These are phyloP conservation scores for Holcopasites calliopsidis DNA, from an alignment of 1,140 invertebrate genomes.

Conservation along the genomic window DNA sequence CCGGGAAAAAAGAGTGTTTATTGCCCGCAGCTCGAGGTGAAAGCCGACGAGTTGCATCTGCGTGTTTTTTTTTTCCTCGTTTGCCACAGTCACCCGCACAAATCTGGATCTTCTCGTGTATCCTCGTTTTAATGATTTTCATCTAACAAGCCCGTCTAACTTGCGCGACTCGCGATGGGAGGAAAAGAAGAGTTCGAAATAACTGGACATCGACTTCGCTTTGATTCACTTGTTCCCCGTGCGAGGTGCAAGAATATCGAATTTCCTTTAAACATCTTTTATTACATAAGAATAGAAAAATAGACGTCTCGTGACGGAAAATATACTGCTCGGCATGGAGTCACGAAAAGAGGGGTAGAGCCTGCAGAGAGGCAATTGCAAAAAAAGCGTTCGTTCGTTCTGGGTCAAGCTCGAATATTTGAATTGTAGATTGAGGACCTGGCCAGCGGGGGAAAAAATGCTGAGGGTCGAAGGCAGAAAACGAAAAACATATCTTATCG, in stretches of 20 bases:
- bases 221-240: too few relatives aligned
- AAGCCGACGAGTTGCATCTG: conserved; percentile 40
- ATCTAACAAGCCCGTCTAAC: conserved; percentile 57
- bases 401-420: conserved; percentile 23
- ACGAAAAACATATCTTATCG: background rate
- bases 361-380: background rate
- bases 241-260: too few relatives aligned
- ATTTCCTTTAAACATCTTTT: too few relatives aligned
- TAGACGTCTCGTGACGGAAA: background rate
- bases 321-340: conserved; percentile 1
- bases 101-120: conserved; percentile 31
- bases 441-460: background rate
- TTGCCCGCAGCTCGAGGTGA: conserved; percentile 56
- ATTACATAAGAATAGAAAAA: background rate
- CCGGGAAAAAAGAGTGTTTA: conserved; percentile 54
- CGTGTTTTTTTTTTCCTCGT: conserved; percentile 20
- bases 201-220: conserved; percentile 9
- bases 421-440: conserved; percentile 25
- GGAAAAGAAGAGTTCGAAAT: background rate
- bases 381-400: conserved; percentile 12
- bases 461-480: background rate
- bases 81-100: conserved; percentile 6
- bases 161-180: background rate
- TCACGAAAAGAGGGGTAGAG: background rate
- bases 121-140: conserved; percentile 63